phyloP scores from a whole-genome alignment of 2,113 vertebrate genomes.

The Tychaedon coryphoeus region DNA sequence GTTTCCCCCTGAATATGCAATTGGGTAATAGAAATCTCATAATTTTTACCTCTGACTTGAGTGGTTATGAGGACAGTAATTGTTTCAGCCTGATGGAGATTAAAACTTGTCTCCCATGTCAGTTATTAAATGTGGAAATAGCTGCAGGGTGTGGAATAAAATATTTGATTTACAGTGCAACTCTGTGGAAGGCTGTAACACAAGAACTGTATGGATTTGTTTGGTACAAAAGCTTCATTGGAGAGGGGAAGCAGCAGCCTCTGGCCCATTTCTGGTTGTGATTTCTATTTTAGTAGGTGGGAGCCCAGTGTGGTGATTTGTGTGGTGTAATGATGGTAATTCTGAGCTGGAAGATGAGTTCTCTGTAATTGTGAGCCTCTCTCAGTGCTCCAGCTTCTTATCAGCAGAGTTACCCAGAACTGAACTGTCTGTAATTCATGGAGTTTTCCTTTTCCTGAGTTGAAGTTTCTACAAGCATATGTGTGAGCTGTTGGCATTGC shows the following conservation, averaged over 20 bases:
- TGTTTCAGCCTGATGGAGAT: slow-evolving; percentile 46
- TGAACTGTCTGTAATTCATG: not conserved
- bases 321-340: slow-evolving; percentile 19
- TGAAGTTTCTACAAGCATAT: not conserved
- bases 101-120: slow-evolving; percentile 59
- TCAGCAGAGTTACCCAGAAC: not conserved
- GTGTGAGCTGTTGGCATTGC: not conserved
- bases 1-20: not conserved
- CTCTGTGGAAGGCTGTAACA: not conserved
- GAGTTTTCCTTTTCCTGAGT: not conserved
- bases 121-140: slow-evolving; percentile 58
- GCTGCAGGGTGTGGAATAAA: slow-evolving; percentile 38
- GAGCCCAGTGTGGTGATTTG: slow-evolving; percentile 10
- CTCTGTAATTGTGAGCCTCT: slow-evolving; percentile 42
- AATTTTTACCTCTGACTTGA: slow-evolving; percentile 30
- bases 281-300: slow-evolving; percentile 35
- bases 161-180: slow-evolving; percentile 33
- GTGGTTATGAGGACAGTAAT: slow-evolving; percentile 33
- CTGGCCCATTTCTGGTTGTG: not conserved
- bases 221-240: slow-evolving; percentile 44
- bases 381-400: not conserved
- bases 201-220: slow-evolving; percentile 4
- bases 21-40: not conserved
- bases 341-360: slow-evolving; percentile 28
- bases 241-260: not conserved